phyloP scores from a whole-genome alignment of 53 echinoderm and acorn worm species.

The Echinarachnius parma region DNA sequence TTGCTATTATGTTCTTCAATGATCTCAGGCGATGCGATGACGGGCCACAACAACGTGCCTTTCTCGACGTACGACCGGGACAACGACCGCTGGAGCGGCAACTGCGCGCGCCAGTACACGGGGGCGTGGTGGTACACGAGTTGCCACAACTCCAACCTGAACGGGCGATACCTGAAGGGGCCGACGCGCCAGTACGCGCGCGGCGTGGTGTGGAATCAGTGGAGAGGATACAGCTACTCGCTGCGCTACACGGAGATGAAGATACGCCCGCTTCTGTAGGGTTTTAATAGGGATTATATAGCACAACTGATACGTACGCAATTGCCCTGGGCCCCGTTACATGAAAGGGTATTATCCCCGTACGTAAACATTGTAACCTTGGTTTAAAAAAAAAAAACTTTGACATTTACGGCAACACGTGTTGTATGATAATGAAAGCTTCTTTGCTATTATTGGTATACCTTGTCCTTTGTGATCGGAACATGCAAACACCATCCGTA shows the following conservation, averaged over 20 bases:
- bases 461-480: no score
- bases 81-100: conserved; percentile 74
- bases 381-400: no score
- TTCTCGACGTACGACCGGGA: conserved; percentile 83
- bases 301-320: no score
- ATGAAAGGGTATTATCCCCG: no score
- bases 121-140: conserved; percentile 80
- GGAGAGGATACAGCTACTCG: conserved; percentile 68
- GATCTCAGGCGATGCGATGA: conserved; percentile 65
- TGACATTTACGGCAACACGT: no score
- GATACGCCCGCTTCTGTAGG: conserved; percentile 56
- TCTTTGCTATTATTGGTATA: no score
- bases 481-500: no score
- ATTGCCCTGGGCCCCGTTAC: no score
- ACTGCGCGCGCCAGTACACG: conserved; percentile 73
- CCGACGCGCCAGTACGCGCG: conserved; percentile 56
- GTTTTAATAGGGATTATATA: no score
- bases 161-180: conserved; percentile 64
- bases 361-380: no score
- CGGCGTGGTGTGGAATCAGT: conserved; percentile 75
- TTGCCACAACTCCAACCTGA: conserved; percentile 81
- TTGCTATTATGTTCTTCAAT: no score
- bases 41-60: conserved; percentile 60
- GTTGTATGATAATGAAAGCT: no score
- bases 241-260: conserved; percentile 72